Conservation (phyloP, 2,797 vertebrate species). For the Thamnophis elegans region DNA sequence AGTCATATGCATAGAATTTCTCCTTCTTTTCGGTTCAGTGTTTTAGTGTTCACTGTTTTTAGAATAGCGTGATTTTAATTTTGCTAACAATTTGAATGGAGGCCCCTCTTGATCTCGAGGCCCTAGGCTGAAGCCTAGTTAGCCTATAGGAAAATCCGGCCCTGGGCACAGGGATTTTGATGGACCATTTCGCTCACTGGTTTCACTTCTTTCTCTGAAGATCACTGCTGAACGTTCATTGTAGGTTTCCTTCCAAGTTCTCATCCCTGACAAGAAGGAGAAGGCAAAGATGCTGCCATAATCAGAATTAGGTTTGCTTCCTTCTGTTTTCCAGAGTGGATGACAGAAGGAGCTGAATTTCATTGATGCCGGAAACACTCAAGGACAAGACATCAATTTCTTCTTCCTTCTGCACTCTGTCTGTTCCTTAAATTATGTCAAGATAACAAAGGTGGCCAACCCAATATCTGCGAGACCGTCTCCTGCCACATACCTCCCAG, state of each 20-base stretch:
- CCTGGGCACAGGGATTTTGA: background rate
- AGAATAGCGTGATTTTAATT: no score
- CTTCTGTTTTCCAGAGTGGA: background rate
- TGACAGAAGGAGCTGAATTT: background rate
- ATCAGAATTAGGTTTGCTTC: background rate
- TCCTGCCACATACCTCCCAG: no score
- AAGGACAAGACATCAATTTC: background rate
- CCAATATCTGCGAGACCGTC: no score
- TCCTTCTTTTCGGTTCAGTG: no score
- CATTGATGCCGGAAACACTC: background rate
- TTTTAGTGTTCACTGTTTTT: no score
- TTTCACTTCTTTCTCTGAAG: background rate
- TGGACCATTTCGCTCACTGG: background rate
- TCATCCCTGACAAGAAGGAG: background rate
- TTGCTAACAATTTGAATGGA: no score
- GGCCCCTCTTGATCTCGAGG: no score
- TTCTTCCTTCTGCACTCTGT: background rate
- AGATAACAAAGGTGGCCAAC: background rate
- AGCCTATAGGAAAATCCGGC: no score
- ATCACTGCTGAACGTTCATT: background rate
- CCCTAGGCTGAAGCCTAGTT: no score
- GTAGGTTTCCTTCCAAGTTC: background rate
- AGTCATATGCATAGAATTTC: no score
- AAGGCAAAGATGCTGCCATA: background rate
- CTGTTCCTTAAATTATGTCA: background rate